These are phyloP conservation scores for Haliclystus octoradiatus DNA, from an alignment of 30 jellyfish, hydroid and myxozoan genomes.

Conservation along the genomic window DNA sequence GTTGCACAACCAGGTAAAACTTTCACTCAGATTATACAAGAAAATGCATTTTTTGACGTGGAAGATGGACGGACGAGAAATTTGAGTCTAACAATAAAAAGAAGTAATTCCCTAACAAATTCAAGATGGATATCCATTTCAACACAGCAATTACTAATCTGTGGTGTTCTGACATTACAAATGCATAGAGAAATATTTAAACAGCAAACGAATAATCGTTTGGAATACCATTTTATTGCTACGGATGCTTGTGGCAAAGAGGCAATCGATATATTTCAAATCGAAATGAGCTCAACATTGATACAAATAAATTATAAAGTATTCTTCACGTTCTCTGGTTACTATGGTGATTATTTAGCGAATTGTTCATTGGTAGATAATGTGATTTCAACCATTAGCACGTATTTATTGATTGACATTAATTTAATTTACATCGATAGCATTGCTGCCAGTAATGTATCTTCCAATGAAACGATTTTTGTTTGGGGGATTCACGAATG, in stretches of 20 bases:
- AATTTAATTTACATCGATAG: not conserved
- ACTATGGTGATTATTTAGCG: not conserved
- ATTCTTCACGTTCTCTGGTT: not conserved
- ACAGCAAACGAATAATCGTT: not conserved
- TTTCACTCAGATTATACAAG: slow-evolving; percentile 33
- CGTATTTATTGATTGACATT: not conserved
- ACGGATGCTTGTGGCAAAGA: not conserved
- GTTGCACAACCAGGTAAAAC: slow-evolving; percentile 15
- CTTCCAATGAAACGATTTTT: not conserved
- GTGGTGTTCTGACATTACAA: not conserved
- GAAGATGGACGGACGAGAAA: slow-evolving; percentile 51
- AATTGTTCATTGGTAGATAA: not conserved
- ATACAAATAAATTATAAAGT: too few species aligned
- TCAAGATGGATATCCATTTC: not conserved
- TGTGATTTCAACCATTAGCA: not conserved
- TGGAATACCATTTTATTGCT: not conserved
- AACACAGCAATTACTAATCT: not conserved
- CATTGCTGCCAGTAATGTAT: not conserved
- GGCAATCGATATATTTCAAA: not conserved
- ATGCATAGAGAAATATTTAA: not conserved
- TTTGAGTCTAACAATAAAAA: slow-evolving; percentile 14
- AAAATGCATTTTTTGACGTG: slow-evolving; percentile 42
- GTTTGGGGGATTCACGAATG: not conserved
- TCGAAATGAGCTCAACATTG: not conserved
- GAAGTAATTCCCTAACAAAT: not conserved